phyloP scores from a whole-genome alignment of 2,888 invertebrate genomes.

The Melitaea athalia region DNA sequence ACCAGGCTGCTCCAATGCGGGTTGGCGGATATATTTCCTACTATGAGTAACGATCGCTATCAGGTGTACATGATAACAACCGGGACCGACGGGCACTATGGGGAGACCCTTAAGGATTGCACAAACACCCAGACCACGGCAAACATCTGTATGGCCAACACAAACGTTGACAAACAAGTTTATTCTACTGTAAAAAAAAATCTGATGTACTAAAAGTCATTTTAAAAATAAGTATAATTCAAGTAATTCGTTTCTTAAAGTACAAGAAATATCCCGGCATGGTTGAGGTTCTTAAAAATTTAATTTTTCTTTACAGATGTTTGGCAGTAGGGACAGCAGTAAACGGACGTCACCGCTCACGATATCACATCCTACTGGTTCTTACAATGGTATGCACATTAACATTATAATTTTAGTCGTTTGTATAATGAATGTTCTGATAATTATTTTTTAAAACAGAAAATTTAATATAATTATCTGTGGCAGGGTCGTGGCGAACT shows the following conservation, averaged over 20 bases:
- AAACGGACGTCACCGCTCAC: slow-evolving; percentile 78
- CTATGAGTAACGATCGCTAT: no score
- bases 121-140: no score
- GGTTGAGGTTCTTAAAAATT: not conserved
- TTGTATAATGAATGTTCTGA: not conserved
- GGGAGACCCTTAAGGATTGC: no score
- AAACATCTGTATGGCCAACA: no score
- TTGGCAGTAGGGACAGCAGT: slow-evolving; percentile 76
- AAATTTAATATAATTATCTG: not conserved
- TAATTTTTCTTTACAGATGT: slow-evolving; percentile 48
- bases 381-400: slow-evolving; percentile 65
- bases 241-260: not conserved
- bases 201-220: no score
- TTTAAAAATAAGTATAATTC: no score
- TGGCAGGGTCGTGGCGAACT: slow-evolving; percentile 67
- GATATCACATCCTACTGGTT: slow-evolving; percentile 75
- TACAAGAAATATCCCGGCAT: not conserved
- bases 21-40: no score
- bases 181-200: no score
- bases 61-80: no score
- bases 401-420: not conserved
- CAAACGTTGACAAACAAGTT: no score
- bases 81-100: no score
- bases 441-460: not conserved
- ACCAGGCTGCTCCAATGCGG: no score